phyloP scores from a whole-genome alignment of 2,113 vertebrate species.

The Phainopepla nitens region DNA sequence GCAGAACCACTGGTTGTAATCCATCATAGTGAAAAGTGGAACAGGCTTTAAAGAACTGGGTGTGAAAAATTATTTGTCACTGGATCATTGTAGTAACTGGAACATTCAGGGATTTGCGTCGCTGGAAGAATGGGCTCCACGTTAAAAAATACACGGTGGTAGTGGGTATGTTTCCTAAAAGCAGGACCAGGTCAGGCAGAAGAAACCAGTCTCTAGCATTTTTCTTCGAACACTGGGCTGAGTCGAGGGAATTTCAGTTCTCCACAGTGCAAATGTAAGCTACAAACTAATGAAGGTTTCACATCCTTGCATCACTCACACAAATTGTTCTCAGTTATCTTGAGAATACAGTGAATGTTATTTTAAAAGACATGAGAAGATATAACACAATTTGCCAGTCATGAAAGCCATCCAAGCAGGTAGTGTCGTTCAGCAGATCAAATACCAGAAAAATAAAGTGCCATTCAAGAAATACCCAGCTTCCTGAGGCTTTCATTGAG shows the following conservation, averaged over 20 bases:
- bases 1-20: background rate
- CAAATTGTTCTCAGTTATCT: background rate
- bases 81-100: background rate
- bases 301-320: conserved; percentile 19
- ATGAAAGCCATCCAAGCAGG: background rate
- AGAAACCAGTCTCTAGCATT: background rate
- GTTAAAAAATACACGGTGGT: background rate
- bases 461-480: background rate
- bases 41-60: background rate
- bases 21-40: background rate
- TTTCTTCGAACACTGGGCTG: background rate
- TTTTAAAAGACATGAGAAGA: background rate
- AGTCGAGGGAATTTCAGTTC: background rate
- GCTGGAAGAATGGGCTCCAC: background rate
- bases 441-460: background rate
- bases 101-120: background rate
- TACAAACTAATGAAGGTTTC: background rate
- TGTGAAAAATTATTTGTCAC: background rate
- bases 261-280: background rate
- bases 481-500: background rate
- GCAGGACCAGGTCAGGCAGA: background rate
- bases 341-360: background rate
- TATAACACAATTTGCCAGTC: background rate
- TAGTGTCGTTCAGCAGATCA: background rate
- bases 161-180: background rate